These are phyloP conservation scores for Idaea straminata DNA, from an alignment of 2,888 invertebrate species.

Conservation along the genomic window DNA sequence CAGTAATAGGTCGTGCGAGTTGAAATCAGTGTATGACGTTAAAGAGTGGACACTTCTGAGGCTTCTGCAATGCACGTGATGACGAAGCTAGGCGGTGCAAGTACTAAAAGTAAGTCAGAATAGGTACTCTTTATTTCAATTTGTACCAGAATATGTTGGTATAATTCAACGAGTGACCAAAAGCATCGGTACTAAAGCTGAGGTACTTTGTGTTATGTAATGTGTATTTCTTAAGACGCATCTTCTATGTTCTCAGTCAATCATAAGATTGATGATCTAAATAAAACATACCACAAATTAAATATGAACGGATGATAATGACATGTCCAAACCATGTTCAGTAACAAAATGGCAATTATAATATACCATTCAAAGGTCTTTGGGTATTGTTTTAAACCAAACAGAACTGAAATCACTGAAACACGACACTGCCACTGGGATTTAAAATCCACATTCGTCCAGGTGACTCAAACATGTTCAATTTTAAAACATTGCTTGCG, in stretches of 20 bases:
- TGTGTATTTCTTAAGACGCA: conserved; percentile 3
- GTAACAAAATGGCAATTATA: not conserved
- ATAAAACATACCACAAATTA: not conserved
- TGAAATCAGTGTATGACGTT: conserved; percentile 43
- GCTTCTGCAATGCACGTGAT: conserved; percentile 47
- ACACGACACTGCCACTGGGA: not conserved
- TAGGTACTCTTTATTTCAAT: too few species aligned
- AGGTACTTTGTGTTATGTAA: conserved; percentile 11
- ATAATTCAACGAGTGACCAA: too few species aligned
- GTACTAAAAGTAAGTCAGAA: not conserved
- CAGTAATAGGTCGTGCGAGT: conserved; percentile 27
- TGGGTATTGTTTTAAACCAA: not conserved
- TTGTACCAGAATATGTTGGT: too few species aligned
- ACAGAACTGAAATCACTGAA: not conserved
- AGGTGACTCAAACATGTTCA: conserved; percentile 27
- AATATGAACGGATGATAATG: not conserved
- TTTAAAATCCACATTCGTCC: conserved; percentile 13
- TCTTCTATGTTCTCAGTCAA: conserved; percentile 10
- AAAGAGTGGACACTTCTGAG: conserved; percentile 34
- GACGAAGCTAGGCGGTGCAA: too few species aligned
- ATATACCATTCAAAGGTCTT: not conserved
- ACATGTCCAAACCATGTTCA: not conserved
- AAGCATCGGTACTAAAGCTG: too few species aligned
- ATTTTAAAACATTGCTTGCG: conserved; percentile 32
- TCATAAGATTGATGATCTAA: conserved; percentile 12